Percentiles rank a stretch among this genome's conserved stretches.
Conservation (phyloP, 2,113 vertebrate genomes). For the Hippocampus guttulatus region DNA sequence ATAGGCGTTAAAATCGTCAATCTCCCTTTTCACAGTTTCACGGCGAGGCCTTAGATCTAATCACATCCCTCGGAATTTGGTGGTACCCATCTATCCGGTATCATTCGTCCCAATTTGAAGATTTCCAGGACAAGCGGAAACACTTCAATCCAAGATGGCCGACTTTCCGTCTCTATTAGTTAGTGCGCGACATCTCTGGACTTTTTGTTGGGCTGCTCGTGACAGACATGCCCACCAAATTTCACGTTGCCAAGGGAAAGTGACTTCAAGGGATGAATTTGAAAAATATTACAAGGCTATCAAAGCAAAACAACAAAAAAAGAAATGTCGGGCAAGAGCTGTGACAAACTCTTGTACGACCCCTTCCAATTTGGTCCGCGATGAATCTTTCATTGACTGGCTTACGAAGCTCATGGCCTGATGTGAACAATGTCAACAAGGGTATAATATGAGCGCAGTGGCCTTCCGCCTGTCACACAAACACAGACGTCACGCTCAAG, state of each 20-base stretch:
- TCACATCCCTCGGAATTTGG: no score
- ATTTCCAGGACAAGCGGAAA: neutral
- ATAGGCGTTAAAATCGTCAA: no score
- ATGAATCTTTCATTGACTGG: neutral
- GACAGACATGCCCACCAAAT: neutral
- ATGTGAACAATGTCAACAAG: neutral
- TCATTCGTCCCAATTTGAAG: neutral
- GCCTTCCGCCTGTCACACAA: slow-evolving; percentile 14
- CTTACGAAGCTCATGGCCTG: neutral
- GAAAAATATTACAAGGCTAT: no score
- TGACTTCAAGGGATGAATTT: neutral
- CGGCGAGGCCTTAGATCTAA: no score
- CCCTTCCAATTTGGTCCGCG: neutral
- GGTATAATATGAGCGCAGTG: slow-evolving; percentile 24
- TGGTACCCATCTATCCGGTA: neutral
- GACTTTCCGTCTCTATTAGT: neutral
- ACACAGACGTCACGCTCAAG: slow-evolving; percentile 44
- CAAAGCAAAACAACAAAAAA: no score
- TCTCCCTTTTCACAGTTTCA: no score
- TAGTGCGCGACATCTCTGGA: no score
- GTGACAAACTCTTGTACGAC: neutral
- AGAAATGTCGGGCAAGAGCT: no score
- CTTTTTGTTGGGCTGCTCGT: no score
- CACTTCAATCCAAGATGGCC: no score
- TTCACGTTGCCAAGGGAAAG: neutral